These are phyloP conservation scores for Xiphophorus maculatus DNA, from an alignment of 2,113 vertebrate genomes.

Conservation along the genomic window DNA sequence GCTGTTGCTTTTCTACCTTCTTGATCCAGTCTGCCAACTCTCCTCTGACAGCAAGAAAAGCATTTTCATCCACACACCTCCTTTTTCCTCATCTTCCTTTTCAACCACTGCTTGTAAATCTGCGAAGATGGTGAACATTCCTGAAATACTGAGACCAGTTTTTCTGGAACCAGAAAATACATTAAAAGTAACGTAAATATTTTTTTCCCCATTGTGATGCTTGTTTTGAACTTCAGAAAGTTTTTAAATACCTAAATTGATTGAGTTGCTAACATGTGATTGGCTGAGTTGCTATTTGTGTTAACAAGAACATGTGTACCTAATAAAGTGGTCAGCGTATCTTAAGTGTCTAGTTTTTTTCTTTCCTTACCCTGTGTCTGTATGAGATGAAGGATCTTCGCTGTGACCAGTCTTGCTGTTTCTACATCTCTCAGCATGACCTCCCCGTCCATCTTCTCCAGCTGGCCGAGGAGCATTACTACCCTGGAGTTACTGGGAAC, in stretches of 20 bases:
- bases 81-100: too few species aligned
- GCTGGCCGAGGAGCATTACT: constrained; percentile 86
- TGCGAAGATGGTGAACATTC: too few species aligned
- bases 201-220: too few species aligned
- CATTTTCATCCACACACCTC: too few species aligned
- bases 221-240: too few species aligned
- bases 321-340: background rate
- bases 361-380: constrained; percentile 92
- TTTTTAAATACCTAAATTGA: background rate
- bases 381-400: constrained; percentile 94
- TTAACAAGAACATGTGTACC: background rate
- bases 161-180: too few species aligned
- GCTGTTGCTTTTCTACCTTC: too few species aligned
- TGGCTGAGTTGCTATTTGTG: background rate
- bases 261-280: background rate
- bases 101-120: too few species aligned
- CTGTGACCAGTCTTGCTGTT: constrained; percentile 86
- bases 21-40: too few species aligned
- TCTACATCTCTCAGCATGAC: constrained; percentile 80
- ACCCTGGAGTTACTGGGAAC: constrained; percentile 88
- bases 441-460: constrained; percentile 90
- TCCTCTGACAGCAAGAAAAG: too few species aligned
- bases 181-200: too few species aligned
- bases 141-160: too few species aligned
- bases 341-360: background rate